Percentiles rank a stretch among this genome's conserved stretches.
Evolutionary conservation across 2,797 vertebrate species (phyloP).

Genomic region (Neosilurus hyrtlii): DNA sequence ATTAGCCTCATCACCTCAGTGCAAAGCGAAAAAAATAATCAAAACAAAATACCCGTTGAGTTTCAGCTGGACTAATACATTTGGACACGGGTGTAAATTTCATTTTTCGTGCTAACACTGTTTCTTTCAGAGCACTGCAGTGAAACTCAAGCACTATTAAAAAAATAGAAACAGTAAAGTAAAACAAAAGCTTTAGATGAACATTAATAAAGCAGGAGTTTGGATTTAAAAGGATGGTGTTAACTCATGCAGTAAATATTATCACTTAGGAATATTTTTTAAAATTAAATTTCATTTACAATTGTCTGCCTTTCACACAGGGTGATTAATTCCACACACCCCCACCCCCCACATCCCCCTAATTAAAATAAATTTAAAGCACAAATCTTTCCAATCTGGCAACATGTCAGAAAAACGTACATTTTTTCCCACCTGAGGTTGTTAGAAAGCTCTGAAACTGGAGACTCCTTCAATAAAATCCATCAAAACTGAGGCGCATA

Average conservation of each 20-base stretch:
- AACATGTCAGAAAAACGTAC: too few relatives aligned
- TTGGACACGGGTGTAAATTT: neutral
- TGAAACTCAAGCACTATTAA: slow-evolving; percentile 2
- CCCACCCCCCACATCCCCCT: too few relatives aligned
- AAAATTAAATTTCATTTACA: too few relatives aligned
- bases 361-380: neutral
- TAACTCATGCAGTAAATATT: neutral
- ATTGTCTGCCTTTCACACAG: neutral
- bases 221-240: neutral
- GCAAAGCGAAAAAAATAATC: neutral
- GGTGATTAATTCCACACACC: neutral
- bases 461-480: neutral
- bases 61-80: neutral
- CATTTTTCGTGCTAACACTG: neutral
- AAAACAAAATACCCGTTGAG: too few relatives aligned
- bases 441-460: neutral
- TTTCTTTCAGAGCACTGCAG: slow-evolving; percentile 14
- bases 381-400: neutral
- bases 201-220: neutral
- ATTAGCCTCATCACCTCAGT: neutral
- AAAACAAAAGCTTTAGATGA: slow-evolving; percentile 30
- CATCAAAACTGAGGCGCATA: too few relatives aligned
- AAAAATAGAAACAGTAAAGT: neutral
- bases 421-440: too few relatives aligned
- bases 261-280: neutral